These are phyloP conservation scores for Oceanodroma leucorhoa DNA, from an alignment of 2,797 vertebrate species.

Conservation along the genomic window DNA sequence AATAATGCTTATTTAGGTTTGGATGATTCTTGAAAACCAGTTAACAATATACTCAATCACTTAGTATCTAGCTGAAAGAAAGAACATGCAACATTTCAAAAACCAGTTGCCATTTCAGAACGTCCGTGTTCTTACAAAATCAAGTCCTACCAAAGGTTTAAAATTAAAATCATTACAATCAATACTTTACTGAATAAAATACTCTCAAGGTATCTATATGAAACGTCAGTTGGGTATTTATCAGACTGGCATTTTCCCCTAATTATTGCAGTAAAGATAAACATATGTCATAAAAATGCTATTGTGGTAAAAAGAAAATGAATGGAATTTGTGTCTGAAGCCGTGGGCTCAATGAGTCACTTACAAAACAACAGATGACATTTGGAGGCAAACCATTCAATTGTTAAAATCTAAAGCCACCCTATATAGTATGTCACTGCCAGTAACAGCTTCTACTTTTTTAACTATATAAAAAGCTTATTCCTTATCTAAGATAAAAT, in stretches of 20 bases:
- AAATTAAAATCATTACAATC: background rate
- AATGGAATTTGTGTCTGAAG: background rate
- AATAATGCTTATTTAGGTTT: background rate
- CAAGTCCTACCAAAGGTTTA: background rate
- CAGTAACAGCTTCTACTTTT: background rate
- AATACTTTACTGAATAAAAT: background rate
- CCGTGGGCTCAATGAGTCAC: background rate
- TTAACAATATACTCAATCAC: background rate
- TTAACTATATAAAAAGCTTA: background rate
- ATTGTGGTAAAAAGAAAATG: background rate
- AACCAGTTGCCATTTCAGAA: background rate
- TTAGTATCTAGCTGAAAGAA: background rate
- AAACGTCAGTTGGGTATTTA: background rate
- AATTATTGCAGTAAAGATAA: background rate
- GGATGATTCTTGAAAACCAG: background rate
- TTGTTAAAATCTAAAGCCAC: background rate
- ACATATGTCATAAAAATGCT: background rate
- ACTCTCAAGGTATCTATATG: background rate
- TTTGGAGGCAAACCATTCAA: background rate
- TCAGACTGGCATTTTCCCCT: background rate
- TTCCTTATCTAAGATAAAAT: background rate
- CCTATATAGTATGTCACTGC: background rate
- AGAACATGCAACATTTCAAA: background rate
- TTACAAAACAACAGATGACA: background rate
- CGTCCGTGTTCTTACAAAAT: background rate